Percentiles rank a stretch among this genome's conserved stretches.
Conservation (phyloP, 2,888 invertebrate genomes). For the Yponomeuta cagnagella region DNA sequence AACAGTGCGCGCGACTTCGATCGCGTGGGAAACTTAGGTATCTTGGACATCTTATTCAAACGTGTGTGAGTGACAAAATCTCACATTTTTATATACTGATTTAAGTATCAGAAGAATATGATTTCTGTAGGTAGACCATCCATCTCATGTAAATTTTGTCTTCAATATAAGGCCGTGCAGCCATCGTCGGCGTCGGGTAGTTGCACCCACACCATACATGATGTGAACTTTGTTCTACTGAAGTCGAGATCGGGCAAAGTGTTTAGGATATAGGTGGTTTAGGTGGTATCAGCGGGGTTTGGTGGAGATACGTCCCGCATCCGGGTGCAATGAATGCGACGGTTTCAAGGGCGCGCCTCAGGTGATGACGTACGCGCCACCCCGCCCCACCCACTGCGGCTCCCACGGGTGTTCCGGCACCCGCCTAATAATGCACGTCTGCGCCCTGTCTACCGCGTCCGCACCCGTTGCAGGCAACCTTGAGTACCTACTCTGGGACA, state of each 20-base stretch:
- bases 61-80: too few species aligned
- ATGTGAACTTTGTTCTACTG: not conserved
- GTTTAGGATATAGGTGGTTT: conserved; percentile 27
- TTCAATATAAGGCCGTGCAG: not conserved
- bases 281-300: conserved; percentile 32
- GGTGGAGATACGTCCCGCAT: conserved; percentile 62
- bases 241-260: not conserved
- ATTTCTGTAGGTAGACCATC: not conserved
- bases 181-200: not conserved
- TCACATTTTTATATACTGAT: too few species aligned
- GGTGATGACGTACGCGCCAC: conserved; percentile 73
- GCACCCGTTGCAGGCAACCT: conserved; percentile 65
- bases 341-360: conserved; percentile 75
- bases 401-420: conserved; percentile 63
- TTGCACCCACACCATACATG: not conserved
- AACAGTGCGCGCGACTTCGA: too few species aligned
- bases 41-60: too few species aligned
- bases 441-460: conserved; percentile 71
- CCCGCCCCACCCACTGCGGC: conserved; percentile 51
- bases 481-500: conserved; percentile 59
- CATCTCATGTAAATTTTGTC: not conserved
- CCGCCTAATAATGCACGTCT: conserved; percentile 77
- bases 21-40: too few species aligned
- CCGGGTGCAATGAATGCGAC: conserved; percentile 76
- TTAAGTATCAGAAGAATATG: too few species aligned